Base-by-base conservation (phyloP, 1,140 invertebrate species). In the Cylas formicarius region DNA sequence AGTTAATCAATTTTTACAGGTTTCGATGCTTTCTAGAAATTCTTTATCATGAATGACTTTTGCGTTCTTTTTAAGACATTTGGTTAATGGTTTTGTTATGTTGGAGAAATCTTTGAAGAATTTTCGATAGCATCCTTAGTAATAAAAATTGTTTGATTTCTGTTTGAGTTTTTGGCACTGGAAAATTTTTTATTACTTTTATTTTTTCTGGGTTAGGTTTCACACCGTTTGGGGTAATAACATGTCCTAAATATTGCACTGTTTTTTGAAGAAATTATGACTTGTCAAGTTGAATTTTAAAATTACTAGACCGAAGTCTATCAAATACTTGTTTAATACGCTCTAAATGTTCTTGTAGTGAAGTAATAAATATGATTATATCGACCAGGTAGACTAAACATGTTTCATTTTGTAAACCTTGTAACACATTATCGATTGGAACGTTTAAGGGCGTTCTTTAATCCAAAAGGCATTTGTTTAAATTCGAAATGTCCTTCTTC, bases 391-490 rank as follows among this genome's bases (percentile, higher is more conserved):
- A 65, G 3, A 62, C 55, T 0, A 58, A 34, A 38, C 59, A 60
- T 10, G 48, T 48, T 9, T 45, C 37, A 11, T 53, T 50, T 47
- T 58, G 36, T 7, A 69, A 44, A 4, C 59, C 60, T 4, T 31
- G 49, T 9, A 72, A 57, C 3, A 67, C 57, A 1, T 23, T 52
- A 48, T 72, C 56, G 58, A 72, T 67, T 6, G 52, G 73, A 72
- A 19, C 62, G 67, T 2, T 61, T 53, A 2, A 62, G 65, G 8
- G 66, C 60, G 29, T 61, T 63, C 50, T 63, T 65, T 16, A 34
- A 16, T 8, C n/a, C 13, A 2, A 69, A 68, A n/a, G 63, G 62
- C 52, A 71, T 58, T 24, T 59, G 35, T 10, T 40, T 27, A 44
- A 56, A 70, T 45, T 68, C 52, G 38, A 59, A 70, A 38, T 65